Percentiles rank a stretch among this genome's conserved stretches.
These are phyloP conservation scores for Phalacrocorax brasilianus DNA, from an alignment of 2,113 vertebrate species.

Conservation along the genomic window DNA sequence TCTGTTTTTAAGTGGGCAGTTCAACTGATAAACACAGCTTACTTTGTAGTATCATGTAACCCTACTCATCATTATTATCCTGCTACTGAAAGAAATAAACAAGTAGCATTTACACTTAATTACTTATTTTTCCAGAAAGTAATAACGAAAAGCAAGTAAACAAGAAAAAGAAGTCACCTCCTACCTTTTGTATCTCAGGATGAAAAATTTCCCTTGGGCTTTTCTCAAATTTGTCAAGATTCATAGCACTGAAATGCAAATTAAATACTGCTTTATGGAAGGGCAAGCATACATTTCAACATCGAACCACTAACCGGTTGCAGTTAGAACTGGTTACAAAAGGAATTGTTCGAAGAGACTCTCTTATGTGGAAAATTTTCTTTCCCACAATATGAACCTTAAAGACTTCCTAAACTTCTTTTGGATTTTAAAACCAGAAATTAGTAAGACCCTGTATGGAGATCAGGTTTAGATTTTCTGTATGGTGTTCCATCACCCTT, in stretches of 20 bases:
- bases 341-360: background rate
- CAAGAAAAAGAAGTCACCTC: background rate
- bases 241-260: conserved; percentile 90
- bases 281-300: background rate
- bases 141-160: background rate
- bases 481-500: background rate
- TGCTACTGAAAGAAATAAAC: background rate
- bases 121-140: background rate
- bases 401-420: background rate
- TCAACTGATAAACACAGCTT: background rate
- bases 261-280: background rate
- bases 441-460: background rate
- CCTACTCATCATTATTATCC: background rate
- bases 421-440: background rate
- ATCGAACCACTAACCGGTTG: background rate
- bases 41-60: background rate
- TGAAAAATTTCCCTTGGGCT: conserved; percentile 95
- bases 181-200: conserved; percentile 98
- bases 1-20: background rate
- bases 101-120: background rate
- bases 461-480: background rate
- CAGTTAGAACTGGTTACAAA: background rate
- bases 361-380: background rate
- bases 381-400: background rate
- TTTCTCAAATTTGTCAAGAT: conserved; percentile 96